Evolutionary conservation across 2,797 vertebrate genomes (phyloP).

Genomic region (Sebastes elongatus): DNA sequence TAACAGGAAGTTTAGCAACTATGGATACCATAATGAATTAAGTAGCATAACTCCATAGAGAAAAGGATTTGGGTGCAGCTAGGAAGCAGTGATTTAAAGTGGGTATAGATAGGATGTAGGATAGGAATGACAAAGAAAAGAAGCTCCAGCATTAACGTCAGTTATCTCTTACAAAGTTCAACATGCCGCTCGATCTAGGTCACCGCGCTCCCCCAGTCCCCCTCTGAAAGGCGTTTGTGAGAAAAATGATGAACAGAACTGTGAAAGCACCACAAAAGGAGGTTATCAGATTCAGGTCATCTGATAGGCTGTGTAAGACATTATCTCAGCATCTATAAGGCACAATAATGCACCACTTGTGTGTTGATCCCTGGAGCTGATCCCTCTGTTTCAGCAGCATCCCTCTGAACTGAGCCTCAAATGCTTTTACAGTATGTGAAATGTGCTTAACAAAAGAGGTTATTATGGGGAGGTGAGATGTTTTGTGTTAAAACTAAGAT

Average conservation of each 20-base stretch:
- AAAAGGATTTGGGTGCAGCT: not conserved
- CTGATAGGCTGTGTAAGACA: slow-evolving; percentile 19
- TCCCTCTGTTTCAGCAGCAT: not conserved
- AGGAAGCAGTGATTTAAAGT: not conserved
- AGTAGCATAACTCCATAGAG: not conserved
- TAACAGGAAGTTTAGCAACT: not conserved
- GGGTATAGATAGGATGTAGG: not conserved
- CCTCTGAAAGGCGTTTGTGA: not conserved
- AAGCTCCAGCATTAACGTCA: not conserved
- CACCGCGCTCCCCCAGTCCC: not conserved
- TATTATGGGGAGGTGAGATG: not conserved
- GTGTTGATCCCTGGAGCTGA: not conserved
- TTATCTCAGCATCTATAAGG: not conserved
- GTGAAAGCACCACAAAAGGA: slow-evolving; percentile 5
- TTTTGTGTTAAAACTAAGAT: slow-evolving; percentile 9
- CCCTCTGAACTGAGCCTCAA: not conserved
- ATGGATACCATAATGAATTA: not conserved
- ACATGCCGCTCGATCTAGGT: slow-evolving; percentile 6
- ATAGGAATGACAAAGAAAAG: not conserved
- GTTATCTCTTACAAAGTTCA: not conserved
- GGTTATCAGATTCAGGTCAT: slow-evolving; percentile 50
- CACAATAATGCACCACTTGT: not conserved
- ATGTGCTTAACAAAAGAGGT: not conserved
- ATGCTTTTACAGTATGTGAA: not conserved
- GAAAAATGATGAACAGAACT: slow-evolving; percentile 7